Conservation (phyloP, 1,140 invertebrate species). For the Heliothis virescens region DNA sequence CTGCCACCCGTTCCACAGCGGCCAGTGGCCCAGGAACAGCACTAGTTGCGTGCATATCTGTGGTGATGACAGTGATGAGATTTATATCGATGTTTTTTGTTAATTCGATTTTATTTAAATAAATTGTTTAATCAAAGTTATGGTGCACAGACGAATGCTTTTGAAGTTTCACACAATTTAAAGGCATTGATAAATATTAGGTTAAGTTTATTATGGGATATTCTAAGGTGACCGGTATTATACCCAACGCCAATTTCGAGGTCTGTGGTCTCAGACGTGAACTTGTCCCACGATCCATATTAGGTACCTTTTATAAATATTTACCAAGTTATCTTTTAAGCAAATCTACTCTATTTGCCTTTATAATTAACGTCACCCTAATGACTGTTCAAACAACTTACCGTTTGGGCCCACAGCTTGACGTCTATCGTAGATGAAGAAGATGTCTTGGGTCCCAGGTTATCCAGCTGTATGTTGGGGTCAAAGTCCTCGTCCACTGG, state of each 20-base stretch:
- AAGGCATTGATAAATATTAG: no score
- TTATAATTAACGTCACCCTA: not conserved
- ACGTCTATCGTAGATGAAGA: slow-evolving; percentile 83
- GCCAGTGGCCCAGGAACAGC: slow-evolving; percentile 97
- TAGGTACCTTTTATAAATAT: no score
- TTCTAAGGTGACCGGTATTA: not conserved
- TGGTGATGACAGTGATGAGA: slow-evolving; percentile 8
- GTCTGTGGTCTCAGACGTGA: no score
- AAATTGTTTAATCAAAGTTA: no score
- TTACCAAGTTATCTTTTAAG: not conserved
- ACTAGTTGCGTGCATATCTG: slow-evolving; percentile 95
- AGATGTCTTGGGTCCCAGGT: slow-evolving; percentile 78
- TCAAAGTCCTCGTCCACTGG: slow-evolving; percentile 84
- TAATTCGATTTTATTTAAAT: no score
- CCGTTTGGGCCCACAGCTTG: slow-evolving; percentile 85
- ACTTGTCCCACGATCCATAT: no score
- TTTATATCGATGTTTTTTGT: no score
- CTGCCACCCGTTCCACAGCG: slow-evolving; percentile 87
- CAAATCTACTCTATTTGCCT: not conserved
- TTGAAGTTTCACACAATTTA: no score
- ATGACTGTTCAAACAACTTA: slow-evolving; percentile 51
- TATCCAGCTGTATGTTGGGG: slow-evolving; percentile 82
- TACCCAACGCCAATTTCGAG: not conserved
- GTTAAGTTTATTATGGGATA: not conserved
- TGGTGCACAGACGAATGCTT: no score